These are phyloP conservation scores for Ichneumon xanthorius DNA, from an alignment of 2,888 invertebrate species.

Conservation along the genomic window DNA sequence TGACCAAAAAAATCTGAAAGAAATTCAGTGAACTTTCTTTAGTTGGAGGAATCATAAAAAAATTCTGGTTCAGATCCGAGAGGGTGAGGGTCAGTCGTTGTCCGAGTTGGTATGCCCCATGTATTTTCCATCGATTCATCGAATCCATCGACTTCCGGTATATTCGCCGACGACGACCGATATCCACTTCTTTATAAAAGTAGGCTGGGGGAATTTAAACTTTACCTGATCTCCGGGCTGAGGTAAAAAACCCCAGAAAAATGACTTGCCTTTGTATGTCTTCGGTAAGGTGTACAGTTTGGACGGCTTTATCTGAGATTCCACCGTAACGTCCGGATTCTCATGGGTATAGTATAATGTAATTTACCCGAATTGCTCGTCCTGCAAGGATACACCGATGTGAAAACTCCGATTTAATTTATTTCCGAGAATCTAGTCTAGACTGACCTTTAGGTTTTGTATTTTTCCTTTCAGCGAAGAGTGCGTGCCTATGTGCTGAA, in stretches of 20 bases:
- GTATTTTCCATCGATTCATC: background rate
- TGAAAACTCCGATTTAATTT: conserved; percentile 24
- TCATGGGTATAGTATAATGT: conserved; percentile 92
- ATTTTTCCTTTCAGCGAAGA: conserved; percentile 98
- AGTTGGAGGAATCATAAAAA: background rate
- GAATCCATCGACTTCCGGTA: background rate
- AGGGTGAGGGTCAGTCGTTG: background rate
- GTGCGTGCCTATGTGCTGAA: conserved; percentile 97
- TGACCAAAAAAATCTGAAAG: background rate
- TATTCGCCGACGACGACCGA: background rate
- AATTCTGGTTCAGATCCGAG: background rate
- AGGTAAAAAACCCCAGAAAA: conserved; percentile 96
- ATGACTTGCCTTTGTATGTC: conserved; percentile 94
- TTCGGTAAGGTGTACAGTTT: conserved; percentile 91
- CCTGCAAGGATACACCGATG: conserved; percentile 85
- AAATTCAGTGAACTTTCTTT: background rate
- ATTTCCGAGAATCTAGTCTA: background rate
- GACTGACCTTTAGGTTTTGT: conserved; percentile 94
- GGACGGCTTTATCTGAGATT: conserved; percentile 92
- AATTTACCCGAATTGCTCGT: conserved; percentile 94
- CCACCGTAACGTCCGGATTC: conserved; percentile 90
- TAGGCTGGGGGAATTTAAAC: conserved; percentile 92
- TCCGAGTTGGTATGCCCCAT: background rate
- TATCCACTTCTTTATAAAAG: conserved; percentile 88
- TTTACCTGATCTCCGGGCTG: conserved; percentile 92